Conservation (phyloP, 2,888 invertebrate species). For the Panopea generosa region DNA sequence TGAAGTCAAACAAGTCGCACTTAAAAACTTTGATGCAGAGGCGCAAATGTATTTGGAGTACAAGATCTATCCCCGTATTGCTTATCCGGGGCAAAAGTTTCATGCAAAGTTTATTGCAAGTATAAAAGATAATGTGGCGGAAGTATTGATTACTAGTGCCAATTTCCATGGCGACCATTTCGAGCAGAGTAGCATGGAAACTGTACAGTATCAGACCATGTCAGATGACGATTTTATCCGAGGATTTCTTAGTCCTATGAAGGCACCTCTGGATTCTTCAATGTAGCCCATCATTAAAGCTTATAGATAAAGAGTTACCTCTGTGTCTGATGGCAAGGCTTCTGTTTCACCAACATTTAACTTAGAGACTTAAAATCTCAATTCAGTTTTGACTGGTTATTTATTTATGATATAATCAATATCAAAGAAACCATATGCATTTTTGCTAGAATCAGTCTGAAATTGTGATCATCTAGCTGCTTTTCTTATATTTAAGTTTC, state of each 20-base stretch:
- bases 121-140: conserved; percentile 69
- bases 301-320: too few relatives aligned
- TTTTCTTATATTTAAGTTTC: too few relatives aligned
- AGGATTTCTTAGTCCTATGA: conserved; percentile 68
- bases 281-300: neutral
- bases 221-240: conserved; percentile 69
- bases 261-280: conserved; percentile 60
- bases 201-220: conserved; percentile 67
- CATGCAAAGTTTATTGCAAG: conserved; percentile 77
- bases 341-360: too few relatives aligned
- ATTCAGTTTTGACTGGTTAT: too few relatives aligned
- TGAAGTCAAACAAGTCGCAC: conserved; percentile 67
- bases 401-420: too few relatives aligned
- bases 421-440: too few relatives aligned
- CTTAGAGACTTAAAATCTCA: too few relatives aligned
- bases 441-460: too few relatives aligned
- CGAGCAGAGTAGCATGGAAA: conserved; percentile 64
- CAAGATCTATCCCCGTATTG: conserved; percentile 73
- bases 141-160: conserved; percentile 77
- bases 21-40: conserved; percentile 65
- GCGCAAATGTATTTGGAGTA: conserved; percentile 79
- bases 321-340: too few relatives aligned
- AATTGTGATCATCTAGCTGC: too few relatives aligned
- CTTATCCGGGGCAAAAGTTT: conserved; percentile 72
- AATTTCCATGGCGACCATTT: conserved; percentile 76